Evolutionary conservation across 2,113 vertebrate genomes (phyloP).

Genomic region (Pionites leucogaster): DNA sequence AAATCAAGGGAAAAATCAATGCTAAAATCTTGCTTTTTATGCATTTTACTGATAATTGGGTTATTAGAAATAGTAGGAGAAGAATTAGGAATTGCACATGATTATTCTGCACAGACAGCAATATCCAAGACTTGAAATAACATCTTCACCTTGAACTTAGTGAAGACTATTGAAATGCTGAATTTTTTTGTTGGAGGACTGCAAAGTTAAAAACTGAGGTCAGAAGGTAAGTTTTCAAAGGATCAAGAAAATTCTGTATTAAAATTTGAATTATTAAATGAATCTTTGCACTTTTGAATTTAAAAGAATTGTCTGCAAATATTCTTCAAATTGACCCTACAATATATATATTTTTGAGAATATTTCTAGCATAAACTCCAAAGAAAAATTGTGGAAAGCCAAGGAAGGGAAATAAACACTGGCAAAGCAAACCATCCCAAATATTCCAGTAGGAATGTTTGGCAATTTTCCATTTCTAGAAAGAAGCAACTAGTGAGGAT

Average conservation of each 20-base stretch:
- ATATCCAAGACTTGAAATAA: slow-evolving; percentile 30
- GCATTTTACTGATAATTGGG: slow-evolving; percentile 63
- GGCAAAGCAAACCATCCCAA: not conserved
- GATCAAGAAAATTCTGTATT: not conserved
- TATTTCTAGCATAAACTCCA: not conserved
- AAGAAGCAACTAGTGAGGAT: not conserved
- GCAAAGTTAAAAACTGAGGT: slow-evolving; percentile 3
- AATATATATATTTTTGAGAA: not conserved
- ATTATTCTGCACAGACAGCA: slow-evolving; percentile 22
- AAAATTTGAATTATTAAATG: not conserved
- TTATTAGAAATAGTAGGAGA: slow-evolving; percentile 48
- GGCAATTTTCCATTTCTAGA: not conserved
- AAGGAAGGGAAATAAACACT: not conserved
- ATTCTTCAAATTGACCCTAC: not conserved
- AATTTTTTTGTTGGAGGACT: not conserved
- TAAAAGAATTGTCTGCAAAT: not conserved
- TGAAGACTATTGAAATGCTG: not conserved
- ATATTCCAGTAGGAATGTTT: not conserved
- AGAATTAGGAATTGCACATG: slow-evolving; percentile 21
- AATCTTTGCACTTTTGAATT: not conserved
- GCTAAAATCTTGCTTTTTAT: slow-evolving; percentile 54
- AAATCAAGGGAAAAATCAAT: slow-evolving; percentile 61
- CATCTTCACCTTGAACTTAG: slow-evolving; percentile 62
- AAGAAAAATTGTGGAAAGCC: not conserved
- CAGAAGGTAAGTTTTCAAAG: slow-evolving; percentile 7